Conservation (phyloP, 2,113 vertebrate species). For the Vidua macroura region DNA sequence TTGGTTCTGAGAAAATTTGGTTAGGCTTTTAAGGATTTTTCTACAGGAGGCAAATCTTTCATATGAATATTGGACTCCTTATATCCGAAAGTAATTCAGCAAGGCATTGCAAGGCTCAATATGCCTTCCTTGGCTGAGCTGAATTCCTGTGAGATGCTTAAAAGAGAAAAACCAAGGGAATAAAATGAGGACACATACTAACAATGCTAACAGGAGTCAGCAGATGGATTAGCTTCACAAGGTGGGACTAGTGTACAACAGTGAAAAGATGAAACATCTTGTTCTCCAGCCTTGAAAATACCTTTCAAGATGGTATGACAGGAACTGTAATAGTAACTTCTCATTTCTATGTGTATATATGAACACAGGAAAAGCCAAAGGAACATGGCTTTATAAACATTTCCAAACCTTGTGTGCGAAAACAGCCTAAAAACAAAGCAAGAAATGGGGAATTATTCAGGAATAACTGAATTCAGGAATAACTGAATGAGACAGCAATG, state of each 20-base stretch:
- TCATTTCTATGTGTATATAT: background rate
- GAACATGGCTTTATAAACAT: background rate
- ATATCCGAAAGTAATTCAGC: background rate
- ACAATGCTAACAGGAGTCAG: background rate
- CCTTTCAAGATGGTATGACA: background rate
- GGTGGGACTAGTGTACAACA: background rate
- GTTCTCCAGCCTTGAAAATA: slow-evolving; percentile 13
- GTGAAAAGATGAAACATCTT: background rate
- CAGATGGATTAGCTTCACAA: background rate
- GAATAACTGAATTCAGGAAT: background rate
- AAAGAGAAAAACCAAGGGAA: background rate
- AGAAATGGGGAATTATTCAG: background rate
- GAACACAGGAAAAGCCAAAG: background rate
- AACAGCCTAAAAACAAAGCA: background rate
- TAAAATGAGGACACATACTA: background rate
- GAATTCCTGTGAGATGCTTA: background rate
- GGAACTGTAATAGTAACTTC: background rate
- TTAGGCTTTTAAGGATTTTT: background rate
- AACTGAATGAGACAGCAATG: background rate
- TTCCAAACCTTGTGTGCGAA: background rate
- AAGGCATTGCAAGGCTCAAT: background rate
- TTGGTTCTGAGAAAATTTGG: background rate
- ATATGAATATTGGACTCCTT: background rate
- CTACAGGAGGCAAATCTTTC: background rate
- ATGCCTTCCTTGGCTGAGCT: background rate